Conservation (phyloP, 2,797 vertebrate genomes). For the Novumbra hubbsi region DNA sequence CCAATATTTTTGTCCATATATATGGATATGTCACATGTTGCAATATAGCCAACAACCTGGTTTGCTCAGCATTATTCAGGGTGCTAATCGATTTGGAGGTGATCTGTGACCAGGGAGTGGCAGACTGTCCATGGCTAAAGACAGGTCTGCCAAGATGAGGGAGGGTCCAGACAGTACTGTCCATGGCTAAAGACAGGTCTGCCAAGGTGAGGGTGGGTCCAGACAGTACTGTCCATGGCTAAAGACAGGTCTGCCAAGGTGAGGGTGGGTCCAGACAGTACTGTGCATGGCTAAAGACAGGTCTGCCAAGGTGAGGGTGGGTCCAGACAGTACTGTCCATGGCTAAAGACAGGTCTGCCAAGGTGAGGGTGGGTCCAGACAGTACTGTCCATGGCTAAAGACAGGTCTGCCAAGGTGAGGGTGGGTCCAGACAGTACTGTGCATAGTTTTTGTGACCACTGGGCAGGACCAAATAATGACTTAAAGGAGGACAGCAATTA, state of each 20-base stretch:
- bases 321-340: slow-evolving; percentile 9
- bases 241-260: background rate
- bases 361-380: background rate
- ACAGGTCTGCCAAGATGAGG: background rate
- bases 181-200: slow-evolving; percentile 15
- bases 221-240: slow-evolving; percentile 5
- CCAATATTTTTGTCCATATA: too few relatives aligned
- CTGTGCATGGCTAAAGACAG: slow-evolving; percentile 15
- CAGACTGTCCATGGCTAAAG: background rate
- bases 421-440: slow-evolving; percentile 12
- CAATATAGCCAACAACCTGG: too few relatives aligned
- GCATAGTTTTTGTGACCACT: background rate
- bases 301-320: background rate
- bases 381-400: slow-evolving; percentile 13
- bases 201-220: background rate
- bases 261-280: slow-evolving; percentile 4
- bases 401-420: background rate
- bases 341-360: background rate
- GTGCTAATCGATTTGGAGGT: too few relatives aligned
- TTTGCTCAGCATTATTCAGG: too few relatives aligned
- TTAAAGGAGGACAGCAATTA: slow-evolving; percentile 2
- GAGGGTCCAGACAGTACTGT: slow-evolving; percentile 1
- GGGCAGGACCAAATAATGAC: background rate
- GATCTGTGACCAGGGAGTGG: slow-evolving; percentile 1
- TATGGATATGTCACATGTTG: too few relatives aligned